phyloP scores from a whole-genome alignment of 2,113 vertebrate genomes.

The Parotia lawesii region DNA sequence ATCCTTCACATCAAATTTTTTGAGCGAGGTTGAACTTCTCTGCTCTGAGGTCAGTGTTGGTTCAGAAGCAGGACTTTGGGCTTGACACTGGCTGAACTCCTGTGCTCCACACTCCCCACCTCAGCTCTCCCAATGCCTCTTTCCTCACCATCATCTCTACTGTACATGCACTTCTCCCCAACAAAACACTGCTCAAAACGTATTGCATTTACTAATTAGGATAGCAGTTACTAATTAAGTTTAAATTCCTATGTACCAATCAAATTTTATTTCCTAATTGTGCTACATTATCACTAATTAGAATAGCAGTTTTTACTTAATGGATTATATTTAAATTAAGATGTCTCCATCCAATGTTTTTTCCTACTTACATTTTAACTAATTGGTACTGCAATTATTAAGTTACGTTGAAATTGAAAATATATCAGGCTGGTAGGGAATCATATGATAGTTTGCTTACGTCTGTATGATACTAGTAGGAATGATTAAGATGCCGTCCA shows the following conservation, averaged over 20 bases:
- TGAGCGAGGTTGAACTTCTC: fast-evolving
- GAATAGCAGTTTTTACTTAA: conserved; percentile 69
- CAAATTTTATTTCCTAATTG: conserved; percentile 72
- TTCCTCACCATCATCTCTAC: background rate
- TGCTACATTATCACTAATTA: conserved; percentile 70
- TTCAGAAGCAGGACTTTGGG: background rate
- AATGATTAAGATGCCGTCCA: conserved; percentile 27
- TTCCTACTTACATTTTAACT: conserved; percentile 57
- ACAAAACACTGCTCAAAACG: background rate
- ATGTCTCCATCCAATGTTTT: conserved; percentile 55
- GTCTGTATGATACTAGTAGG: conserved; percentile 18
- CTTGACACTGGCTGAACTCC: background rate
- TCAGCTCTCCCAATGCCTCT: background rate
- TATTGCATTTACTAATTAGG: conserved; percentile 66
- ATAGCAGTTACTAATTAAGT: conserved; percentile 60
- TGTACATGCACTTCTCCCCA: background rate
- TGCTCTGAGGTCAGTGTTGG: background rate
- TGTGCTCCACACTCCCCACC: background rate
- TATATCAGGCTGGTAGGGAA: conserved; percentile 34
- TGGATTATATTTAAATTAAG: conserved; percentile 68
- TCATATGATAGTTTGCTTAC: conserved; percentile 17
- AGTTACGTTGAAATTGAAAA: conserved; percentile 58
- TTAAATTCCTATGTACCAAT: conserved; percentile 69
- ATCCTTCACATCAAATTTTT: background rate
- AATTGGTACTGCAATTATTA: conserved; percentile 63